Percentiles rank a stretch among this genome's conserved stretches.
phyloP scores from a whole-genome alignment of 2,797 vertebrate genomes.

The Sphaeramia orbicularis region DNA sequence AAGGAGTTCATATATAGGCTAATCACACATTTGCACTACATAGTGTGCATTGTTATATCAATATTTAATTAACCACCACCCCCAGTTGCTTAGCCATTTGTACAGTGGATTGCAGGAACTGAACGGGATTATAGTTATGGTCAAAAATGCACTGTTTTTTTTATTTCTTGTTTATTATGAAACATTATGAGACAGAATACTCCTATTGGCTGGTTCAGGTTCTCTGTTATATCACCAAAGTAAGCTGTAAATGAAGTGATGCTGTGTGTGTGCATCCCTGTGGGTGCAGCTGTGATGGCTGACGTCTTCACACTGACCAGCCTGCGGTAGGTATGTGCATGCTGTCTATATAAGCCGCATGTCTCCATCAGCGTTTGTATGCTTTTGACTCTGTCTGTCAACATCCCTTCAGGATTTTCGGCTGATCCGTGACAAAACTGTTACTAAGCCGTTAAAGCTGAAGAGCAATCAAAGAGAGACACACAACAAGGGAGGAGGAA shows the following conservation, averaged over 20 bases:
- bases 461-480: conserved; percentile 52
- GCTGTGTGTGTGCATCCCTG: conserved; percentile 3
- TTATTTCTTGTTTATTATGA: not conserved
- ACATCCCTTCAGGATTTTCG: conserved; percentile 54
- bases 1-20: conserved; percentile 49
- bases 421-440: conserved; percentile 57
- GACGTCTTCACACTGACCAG: not conserved
- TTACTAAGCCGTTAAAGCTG: conserved; percentile 60
- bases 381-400: conserved; percentile 34
- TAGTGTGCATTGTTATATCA: conserved; percentile 31
- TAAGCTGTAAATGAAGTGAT: conserved; percentile 28
- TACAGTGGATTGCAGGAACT: conserved; percentile 7
- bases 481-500: conserved; percentile 28
- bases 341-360: conserved; percentile 5
- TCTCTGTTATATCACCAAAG: conserved; percentile 38
- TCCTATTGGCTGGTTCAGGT: conserved; percentile 42
- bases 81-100: conserved; percentile 23
- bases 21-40: conserved; percentile 14
- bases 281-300: conserved; percentile 6
- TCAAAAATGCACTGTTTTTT: too few relatives aligned
- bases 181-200: conserved; percentile 2
- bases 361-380: conserved; percentile 17
- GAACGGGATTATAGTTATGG: not conserved
- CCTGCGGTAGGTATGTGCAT: not conserved
- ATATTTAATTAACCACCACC: conserved; percentile 47